These are phyloP conservation scores for Harmothoe impar DNA, from an alignment of 2,888 invertebrate species.

Conservation along the genomic window DNA sequence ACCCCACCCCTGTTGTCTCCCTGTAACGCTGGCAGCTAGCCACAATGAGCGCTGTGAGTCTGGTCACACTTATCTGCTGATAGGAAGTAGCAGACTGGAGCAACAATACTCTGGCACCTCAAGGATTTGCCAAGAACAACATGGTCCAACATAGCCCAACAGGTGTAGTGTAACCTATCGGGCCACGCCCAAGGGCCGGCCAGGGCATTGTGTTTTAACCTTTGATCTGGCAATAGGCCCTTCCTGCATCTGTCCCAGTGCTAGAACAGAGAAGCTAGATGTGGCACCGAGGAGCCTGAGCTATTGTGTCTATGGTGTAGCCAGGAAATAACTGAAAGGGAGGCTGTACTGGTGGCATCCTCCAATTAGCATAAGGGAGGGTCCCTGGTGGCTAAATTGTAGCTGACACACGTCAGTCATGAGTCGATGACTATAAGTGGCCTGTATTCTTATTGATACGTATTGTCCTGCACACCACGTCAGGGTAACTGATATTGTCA, in stretches of 20 bases:
- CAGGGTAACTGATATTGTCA: neutral
- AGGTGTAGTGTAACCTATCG: conserved; percentile 20
- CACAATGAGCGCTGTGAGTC: neutral
- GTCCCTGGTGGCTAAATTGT: neutral
- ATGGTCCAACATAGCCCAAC: neutral
- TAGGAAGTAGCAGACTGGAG: neutral
- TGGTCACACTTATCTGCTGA: neutral
- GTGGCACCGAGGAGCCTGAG: neutral
- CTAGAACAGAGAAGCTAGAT: neutral
- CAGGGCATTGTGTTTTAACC: conserved; percentile 51
- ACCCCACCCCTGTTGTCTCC: conserved; percentile 26
- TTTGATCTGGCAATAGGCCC: conserved; percentile 13
- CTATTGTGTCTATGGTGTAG: neutral
- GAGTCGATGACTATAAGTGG: neutral
- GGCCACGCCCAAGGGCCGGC: conserved; percentile 38
- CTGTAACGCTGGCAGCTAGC: neutral
- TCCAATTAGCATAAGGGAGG: conserved; percentile 21
- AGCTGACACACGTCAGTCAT: conserved; percentile 20
- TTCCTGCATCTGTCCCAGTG: conserved; percentile 5
- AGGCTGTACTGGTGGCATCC: neutral
- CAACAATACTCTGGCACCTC: conserved; percentile 36
- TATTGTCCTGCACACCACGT: neutral
- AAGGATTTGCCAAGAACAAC: conserved; percentile 12
- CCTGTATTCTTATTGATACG: conserved; percentile 1
- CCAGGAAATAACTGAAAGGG: conserved; percentile 37